phyloP scores from a whole-genome alignment of 1,140 invertebrate species.

The Magallana ariakensis region DNA sequence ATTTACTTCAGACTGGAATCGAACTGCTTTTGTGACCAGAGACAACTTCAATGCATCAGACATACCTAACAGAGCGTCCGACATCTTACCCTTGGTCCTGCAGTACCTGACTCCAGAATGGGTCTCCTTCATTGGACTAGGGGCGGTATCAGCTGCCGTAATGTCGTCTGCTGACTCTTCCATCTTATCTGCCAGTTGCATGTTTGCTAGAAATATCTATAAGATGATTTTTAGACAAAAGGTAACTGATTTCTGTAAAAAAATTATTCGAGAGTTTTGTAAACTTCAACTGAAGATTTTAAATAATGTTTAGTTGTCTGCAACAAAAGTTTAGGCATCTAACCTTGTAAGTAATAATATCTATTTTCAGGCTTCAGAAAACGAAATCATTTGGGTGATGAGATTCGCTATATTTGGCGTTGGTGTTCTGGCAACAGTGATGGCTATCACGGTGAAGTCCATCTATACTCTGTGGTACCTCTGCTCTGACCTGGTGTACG shows the following conservation, averaged over 20 bases:
- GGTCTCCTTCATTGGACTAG: conserved; percentile 97
- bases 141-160: conserved; percentile 97
- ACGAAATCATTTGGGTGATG: conserved; percentile 99
- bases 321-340: too few relatives aligned
- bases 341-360: too few relatives aligned
- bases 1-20: conserved; percentile 89
- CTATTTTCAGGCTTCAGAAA: conserved; percentile 76
- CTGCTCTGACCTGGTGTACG: conserved; percentile 99
- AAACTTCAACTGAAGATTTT: too few relatives aligned
- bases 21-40: conserved; percentile 86
- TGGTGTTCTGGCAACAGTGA: conserved; percentile 93
- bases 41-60: conserved; percentile 81
- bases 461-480: conserved; percentile 97
- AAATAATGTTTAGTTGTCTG: too few relatives aligned
- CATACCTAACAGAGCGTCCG: background rate
- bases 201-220: conserved; percentile 99
- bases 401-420: conserved; percentile 93
- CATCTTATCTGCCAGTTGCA: conserved; percentile 97
- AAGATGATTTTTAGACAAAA: conserved; percentile 96
- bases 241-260: conserved; percentile 80
- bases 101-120: conserved; percentile 95
- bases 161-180: conserved; percentile 99
- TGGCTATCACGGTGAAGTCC: conserved; percentile 97
- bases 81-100: conserved; percentile 94
- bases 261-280: too few relatives aligned